Conservation (phyloP, 2,113 vertebrate species). For the Emberiza fucata region DNA sequence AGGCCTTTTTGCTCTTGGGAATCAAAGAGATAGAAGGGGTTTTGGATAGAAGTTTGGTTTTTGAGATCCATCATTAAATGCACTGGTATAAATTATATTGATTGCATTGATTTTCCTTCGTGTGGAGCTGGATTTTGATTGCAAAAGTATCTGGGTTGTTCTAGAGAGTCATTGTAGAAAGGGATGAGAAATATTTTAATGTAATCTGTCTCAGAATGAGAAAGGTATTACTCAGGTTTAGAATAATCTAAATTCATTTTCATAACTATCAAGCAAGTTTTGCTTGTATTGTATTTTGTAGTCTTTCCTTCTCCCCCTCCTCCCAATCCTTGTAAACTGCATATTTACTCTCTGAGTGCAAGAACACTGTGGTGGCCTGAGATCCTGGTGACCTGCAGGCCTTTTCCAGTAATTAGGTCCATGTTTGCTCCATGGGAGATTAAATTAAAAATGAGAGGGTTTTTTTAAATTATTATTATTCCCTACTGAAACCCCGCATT, state of each 20-base stretch:
- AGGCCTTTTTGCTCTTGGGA: neutral
- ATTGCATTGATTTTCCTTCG: neutral
- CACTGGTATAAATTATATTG: neutral
- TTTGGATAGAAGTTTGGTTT: neutral
- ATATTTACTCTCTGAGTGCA: neutral
- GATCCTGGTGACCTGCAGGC: neutral
- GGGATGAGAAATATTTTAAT: neutral
- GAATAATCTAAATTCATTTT: neutral
- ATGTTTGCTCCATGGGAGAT: neutral
- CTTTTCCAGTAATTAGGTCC: conserved; percentile 13
- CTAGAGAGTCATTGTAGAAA: neutral
- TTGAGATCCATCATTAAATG: neutral
- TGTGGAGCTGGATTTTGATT: neutral
- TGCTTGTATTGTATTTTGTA: neutral
- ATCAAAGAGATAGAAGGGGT: neutral
- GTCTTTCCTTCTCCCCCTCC: neutral
- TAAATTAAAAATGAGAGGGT: neutral
- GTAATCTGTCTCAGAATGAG: neutral
- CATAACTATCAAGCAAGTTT: neutral
- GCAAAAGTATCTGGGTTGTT: neutral
- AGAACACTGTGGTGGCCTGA: neutral
- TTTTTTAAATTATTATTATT: neutral
- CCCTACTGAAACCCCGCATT: neutral
- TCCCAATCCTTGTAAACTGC: neutral
- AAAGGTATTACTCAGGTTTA: neutral